These are phyloP conservation scores for Pygathrix nemaeus DNA, from an alignment of 2,113 vertebrate genomes.

Conservation along the genomic window DNA sequence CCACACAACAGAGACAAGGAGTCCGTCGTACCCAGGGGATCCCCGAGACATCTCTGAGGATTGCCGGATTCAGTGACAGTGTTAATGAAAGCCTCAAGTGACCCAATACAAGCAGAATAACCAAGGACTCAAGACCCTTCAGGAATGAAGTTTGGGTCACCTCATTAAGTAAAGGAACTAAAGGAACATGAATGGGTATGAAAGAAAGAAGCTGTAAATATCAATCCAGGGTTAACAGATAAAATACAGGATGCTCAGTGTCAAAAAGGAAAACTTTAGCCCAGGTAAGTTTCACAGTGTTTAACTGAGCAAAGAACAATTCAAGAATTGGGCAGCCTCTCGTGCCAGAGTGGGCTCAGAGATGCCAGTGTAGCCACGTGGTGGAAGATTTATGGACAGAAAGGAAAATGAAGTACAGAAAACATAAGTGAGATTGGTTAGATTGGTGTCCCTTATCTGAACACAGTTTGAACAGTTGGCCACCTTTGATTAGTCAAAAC, in stretches of 20 bases:
- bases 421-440: too few species aligned
- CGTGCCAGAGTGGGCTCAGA: too few species aligned
- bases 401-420: too few species aligned
- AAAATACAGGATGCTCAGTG: neutral
- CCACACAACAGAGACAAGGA: neutral
- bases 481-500: too few species aligned
- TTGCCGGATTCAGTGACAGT: neutral
- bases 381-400: too few species aligned
- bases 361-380: too few species aligned
- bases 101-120: neutral
- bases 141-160: neutral
- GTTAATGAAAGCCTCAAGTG: neutral
- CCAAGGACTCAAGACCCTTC: neutral
- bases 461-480: too few species aligned
- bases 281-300: too few species aligned
- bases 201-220: neutral
- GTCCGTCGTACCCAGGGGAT: neutral
- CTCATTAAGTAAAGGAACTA: neutral
- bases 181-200: neutral
- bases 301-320: too few species aligned
- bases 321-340: too few species aligned
- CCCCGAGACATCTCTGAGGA: neutral
- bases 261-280: too few species aligned
- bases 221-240: neutral
- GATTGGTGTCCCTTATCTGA: too few species aligned